phyloP scores from a whole-genome alignment of 2,888 invertebrate genomes.

The Trichogramma evanescens region DNA sequence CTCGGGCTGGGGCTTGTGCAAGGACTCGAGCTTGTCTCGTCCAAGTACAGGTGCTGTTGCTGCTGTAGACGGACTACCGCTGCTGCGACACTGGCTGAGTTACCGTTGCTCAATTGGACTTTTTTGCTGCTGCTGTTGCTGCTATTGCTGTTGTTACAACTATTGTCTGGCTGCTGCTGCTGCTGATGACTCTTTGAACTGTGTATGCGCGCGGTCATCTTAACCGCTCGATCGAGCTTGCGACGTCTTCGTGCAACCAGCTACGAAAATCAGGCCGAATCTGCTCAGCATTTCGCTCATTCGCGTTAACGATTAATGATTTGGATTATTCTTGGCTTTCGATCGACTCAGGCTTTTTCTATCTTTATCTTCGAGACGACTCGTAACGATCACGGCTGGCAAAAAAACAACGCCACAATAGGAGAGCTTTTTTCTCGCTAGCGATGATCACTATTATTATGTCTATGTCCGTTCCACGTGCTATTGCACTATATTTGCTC shows the following conservation, averaged over 20 bases:
- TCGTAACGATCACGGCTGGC: no score
- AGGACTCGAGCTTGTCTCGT: constrained; percentile 33
- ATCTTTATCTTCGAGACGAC: no score
- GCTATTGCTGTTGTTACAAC: constrained; percentile 27
- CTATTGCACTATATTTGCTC: no score
- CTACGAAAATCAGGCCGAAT: no score
- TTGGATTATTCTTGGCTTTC: no score
- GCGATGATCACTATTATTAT: no score
- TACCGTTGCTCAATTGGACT: constrained; percentile 18
- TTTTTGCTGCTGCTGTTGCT: constrained; percentile 24
- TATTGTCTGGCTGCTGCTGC: constrained; percentile 40
- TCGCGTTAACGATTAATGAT: no score
- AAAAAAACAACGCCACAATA: no score
- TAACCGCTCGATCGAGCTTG: constrained; percentile 34
- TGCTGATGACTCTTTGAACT: constrained; percentile 44
- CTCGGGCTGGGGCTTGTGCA: constrained; percentile 42
- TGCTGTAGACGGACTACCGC: constrained; percentile 15
- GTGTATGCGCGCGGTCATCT: constrained; percentile 46
- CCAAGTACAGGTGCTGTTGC: constrained; percentile 19
- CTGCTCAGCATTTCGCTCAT: no score
- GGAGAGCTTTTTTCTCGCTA: no score
- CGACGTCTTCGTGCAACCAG: not conserved
- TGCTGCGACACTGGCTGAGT: constrained; percentile 22
- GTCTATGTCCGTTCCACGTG: no score
- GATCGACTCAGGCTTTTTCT: no score